These are phyloP conservation scores for Agonopterix arenella DNA, from an alignment of 2,888 invertebrate species.

Conservation along the genomic window DNA sequence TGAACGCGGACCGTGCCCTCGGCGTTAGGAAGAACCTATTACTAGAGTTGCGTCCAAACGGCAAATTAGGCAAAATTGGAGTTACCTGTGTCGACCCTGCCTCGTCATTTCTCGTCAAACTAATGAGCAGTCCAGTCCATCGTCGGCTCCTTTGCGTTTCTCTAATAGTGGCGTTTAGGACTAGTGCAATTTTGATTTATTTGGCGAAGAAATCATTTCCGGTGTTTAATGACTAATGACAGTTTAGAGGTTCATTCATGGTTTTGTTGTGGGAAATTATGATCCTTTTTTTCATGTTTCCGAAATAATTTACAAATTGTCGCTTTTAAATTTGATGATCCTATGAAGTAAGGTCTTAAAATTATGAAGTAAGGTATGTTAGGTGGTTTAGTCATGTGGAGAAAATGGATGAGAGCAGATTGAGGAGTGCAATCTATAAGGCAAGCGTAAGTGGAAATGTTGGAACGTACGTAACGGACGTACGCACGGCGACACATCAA, in stretches of 20 bases:
- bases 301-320: too few species aligned
- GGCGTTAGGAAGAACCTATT: constrained; percentile 6
- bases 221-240: constrained; percentile 61
- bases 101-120: constrained; percentile 35
- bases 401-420: too few species aligned
- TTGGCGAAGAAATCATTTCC: constrained; percentile 60
- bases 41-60: constrained; percentile 1
- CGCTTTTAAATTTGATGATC: too few species aligned
- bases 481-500: too few species aligned
- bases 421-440: too few species aligned
- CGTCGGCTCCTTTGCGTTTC: constrained; percentile 33
- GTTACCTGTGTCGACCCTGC: constrained; percentile 21
- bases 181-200: constrained; percentile 72
- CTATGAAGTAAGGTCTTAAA: too few species aligned
- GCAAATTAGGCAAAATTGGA: constrained; percentile 42
- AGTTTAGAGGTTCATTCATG: constrained; percentile 40
- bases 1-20: constrained; percentile 7
- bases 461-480: too few species aligned
- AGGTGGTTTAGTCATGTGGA: too few species aligned
- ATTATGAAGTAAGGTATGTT: too few species aligned
- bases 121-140: constrained; percentile 42
- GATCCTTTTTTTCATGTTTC: not conserved
- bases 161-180: constrained; percentile 41
- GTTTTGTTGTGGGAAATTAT: constrained; percentile 15
- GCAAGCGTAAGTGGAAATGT: too few species aligned